These are phyloP conservation scores for Tortricodes alternella DNA, from an alignment of 2,888 invertebrate species.

Conservation along the genomic window DNA sequence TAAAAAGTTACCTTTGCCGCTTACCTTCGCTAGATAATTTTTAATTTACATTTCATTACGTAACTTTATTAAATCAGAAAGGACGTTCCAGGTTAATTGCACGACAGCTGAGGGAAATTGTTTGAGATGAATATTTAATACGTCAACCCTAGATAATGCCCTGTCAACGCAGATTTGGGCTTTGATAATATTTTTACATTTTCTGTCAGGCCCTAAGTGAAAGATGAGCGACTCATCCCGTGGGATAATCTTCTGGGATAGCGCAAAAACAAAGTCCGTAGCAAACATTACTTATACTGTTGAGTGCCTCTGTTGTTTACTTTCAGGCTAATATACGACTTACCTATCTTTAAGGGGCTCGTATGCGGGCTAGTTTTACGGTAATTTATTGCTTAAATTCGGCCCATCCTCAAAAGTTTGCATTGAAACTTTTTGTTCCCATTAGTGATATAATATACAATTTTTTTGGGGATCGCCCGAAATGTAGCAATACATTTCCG, in stretches of 20 bases:
- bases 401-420: too few relatives aligned
- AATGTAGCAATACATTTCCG: too few relatives aligned
- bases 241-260: conserved; percentile 33
- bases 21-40: conserved; percentile 5
- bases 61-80: conserved; percentile 54
- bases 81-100: conserved; percentile 55
- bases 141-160: conserved; percentile 39
- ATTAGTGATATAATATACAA: too few relatives aligned
- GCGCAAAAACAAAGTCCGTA: conserved; percentile 4
- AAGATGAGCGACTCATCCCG: conserved; percentile 52
- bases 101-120: conserved; percentile 50
- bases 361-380: too few relatives aligned
- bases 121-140: conserved; percentile 58
- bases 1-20: background rate
- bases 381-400: too few relatives aligned
- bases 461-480: too few relatives aligned
- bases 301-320: background rate
- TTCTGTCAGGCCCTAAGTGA: conserved; percentile 39
- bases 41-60: conserved; percentile 14
- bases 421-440: too few relatives aligned
- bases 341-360: too few relatives aligned
- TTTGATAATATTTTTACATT: conserved; percentile 43
- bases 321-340: too few relatives aligned
- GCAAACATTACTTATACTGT: background rate
- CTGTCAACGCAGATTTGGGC: conserved; percentile 40